phyloP scores from a whole-genome alignment of 2,113 vertebrate genomes.

The Chroicocephalus ridibundus region DNA sequence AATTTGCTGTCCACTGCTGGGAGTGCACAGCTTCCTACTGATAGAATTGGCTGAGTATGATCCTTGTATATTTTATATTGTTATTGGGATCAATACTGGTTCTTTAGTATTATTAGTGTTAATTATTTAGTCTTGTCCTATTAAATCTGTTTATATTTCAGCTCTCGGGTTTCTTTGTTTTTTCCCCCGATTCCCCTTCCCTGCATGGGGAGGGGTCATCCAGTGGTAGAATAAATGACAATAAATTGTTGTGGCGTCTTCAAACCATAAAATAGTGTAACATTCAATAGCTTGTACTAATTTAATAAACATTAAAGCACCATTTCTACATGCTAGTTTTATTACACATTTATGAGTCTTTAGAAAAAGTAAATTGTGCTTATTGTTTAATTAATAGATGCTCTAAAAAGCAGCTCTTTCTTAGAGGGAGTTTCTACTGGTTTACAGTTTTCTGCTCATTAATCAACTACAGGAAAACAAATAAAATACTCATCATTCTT shows the following conservation, averaged over 20 bases:
- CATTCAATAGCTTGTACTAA: neutral
- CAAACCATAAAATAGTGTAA: neutral
- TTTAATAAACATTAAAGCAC: neutral
- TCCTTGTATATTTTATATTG: neutral
- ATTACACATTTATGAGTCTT: neutral
- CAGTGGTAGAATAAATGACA: neutral
- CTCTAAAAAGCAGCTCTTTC: neutral
- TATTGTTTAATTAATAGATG: neutral
- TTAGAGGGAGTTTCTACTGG: neutral
- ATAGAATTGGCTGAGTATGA: neutral
- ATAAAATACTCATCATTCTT: neutral
- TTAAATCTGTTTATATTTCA: neutral
- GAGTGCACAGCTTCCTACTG: too few relatives aligned
- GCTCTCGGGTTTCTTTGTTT: neutral
- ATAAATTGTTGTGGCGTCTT: neutral
- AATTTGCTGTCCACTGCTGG: neutral
- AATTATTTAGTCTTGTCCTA: neutral
- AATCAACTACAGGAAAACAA: neutral
- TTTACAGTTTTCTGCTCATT: neutral
- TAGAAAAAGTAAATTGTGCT: neutral
- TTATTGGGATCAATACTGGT: neutral
- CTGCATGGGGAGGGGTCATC: neutral
- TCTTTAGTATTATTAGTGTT: neutral
- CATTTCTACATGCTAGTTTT: neutral
- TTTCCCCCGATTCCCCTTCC: neutral